Percentiles rank a stretch among this genome's conserved stretches.
These are phyloP conservation scores for Pinna nobilis DNA, from an alignment of 1,140 invertebrate species.

Conservation along the genomic window DNA sequence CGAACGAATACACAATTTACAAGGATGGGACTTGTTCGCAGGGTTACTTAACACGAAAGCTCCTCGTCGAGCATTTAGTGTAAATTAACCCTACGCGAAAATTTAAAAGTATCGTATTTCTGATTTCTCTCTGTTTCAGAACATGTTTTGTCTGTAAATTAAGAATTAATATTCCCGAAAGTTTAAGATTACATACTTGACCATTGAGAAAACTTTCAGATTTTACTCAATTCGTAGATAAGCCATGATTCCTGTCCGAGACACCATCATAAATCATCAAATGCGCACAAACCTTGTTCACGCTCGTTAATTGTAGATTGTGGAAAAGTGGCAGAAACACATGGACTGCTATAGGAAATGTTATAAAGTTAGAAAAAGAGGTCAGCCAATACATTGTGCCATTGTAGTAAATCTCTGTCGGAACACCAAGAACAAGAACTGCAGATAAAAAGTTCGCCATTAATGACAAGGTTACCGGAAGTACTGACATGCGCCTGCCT, in stretches of 20 bases:
- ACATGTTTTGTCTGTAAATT: no score
- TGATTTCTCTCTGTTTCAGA: no score
- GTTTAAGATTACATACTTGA: no score
- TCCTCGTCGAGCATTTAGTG: no score
- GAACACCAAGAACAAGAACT: slow-evolving; percentile 90
- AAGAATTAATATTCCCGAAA: no score
- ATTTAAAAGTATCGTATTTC: no score
- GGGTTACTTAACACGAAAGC: no score
- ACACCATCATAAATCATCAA: slow-evolving; percentile 1
- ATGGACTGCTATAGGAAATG: slow-evolving; percentile 62
- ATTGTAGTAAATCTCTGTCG: slow-evolving; percentile 85
- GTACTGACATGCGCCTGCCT: slow-evolving; percentile 81
- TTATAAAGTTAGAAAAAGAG: slow-evolving; percentile 58
- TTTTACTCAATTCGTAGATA: slow-evolving; percentile 13
- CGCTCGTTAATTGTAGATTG: slow-evolving; percentile 68
- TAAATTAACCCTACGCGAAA: no score
- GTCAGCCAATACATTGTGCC: slow-evolving; percentile 65
- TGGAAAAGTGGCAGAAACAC: slow-evolving; percentile 72
- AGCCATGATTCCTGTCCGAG: slow-evolving; percentile 27
- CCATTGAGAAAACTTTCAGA: not conserved
- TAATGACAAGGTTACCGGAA: slow-evolving; percentile 67
- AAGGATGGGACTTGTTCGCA: no score
- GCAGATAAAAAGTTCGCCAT: slow-evolving; percentile 88
- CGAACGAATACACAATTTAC: no score
- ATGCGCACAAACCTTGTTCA: slow-evolving; percentile 65